A percentile compares a stretch with the other conserved stretches of the same genome.
Evolutionary conservation across 2,113 vertebrate genomes (phyloP).

Genomic region (Mionectes macconnelli): DNA sequence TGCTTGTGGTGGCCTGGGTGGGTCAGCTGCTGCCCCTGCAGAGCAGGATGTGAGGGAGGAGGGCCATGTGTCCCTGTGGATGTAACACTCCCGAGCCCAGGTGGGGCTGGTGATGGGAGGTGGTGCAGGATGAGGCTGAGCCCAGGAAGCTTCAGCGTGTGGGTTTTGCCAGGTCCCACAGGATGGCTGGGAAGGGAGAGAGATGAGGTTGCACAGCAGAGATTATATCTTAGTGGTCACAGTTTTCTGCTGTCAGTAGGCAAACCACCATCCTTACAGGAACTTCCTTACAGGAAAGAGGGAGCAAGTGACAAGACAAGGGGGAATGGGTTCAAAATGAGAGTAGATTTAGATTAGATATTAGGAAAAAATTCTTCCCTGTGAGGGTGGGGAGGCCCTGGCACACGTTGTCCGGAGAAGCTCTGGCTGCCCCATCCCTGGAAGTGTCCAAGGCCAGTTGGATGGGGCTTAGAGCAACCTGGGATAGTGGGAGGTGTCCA

Average conservation of each 20-base stretch:
- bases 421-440: background rate
- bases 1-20: background rate
- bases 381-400: background rate
- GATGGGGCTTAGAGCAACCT: fast-evolving
- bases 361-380: background rate
- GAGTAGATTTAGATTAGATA: background rate
- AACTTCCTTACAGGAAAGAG: background rate
- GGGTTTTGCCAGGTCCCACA: background rate
- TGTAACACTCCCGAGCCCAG: background rate
- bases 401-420: background rate
- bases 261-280: background rate
- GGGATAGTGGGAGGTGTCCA: background rate
- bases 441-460: fast-evolving
- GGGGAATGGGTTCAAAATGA: background rate
- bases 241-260: background rate
- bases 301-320: background rate
- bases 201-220: background rate
- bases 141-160: background rate
- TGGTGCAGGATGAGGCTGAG: background rate
- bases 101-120: background rate
- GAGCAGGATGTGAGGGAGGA: fast-evolving
- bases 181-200: background rate
- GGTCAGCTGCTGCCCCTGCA: background rate
- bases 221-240: background rate
- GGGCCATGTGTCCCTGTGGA: fast-evolving